Percentiles rank a stretch among this genome's conserved stretches.
phyloP scores from a whole-genome alignment of 1,140 invertebrate genomes.

The Apis cerana region DNA sequence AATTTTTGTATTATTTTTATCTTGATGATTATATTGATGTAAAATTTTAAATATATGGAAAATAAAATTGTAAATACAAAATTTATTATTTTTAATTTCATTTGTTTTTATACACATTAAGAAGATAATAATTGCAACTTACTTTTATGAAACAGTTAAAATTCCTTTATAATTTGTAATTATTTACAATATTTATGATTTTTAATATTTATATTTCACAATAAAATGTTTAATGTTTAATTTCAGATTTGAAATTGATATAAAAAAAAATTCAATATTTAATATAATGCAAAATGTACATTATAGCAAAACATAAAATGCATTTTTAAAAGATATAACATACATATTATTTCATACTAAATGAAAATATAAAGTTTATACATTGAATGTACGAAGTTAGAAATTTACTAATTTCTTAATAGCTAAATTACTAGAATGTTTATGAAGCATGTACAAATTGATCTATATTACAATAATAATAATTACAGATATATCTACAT shows the following conservation, averaged over 20 bases:
- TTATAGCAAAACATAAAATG: constrained; percentile 48
- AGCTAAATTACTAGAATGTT: constrained; percentile 56
- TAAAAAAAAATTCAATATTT: constrained; percentile 25
- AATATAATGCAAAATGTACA: constrained; percentile 44
- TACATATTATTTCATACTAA: constrained; percentile 36
- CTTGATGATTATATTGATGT: constrained; percentile 42
- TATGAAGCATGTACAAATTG: constrained; percentile 66
- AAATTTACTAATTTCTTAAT: constrained; percentile 59
- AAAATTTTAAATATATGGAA: constrained; percentile 38
- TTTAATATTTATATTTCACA: constrained; percentile 27
- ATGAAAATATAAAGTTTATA: constrained; percentile 58
- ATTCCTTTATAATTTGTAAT: constrained; percentile 41
- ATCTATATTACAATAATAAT: constrained; percentile 70
- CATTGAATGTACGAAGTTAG: constrained; percentile 52
- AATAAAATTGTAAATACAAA: constrained; percentile 54
- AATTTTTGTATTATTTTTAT: constrained; percentile 42
- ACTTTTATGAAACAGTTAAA: constrained; percentile 55
- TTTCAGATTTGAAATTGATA: constrained; percentile 18
- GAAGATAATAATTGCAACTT: constrained; percentile 38
- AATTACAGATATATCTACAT: constrained; percentile 73
- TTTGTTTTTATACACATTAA: constrained; percentile 40
- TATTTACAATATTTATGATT: constrained; percentile 54
- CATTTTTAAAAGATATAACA: constrained; percentile 58
- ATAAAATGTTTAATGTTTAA: constrained; percentile 38
- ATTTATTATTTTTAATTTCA: constrained; percentile 40